Base-by-base conservation (phyloP, 2,888 invertebrate species). In the Harpalus rubripes region DNA sequence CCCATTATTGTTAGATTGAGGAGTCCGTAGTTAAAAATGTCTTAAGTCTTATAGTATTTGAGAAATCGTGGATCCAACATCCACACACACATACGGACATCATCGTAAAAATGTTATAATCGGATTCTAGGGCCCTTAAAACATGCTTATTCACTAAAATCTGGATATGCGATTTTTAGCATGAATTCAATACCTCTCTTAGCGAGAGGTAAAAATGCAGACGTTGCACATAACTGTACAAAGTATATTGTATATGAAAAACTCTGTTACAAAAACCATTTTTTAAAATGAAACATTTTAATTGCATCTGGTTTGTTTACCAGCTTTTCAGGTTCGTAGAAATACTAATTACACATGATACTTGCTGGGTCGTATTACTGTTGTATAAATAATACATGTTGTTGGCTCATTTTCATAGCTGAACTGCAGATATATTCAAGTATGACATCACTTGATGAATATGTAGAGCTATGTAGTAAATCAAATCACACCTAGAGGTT, bases 381-480 rank as follows among this genome's bases (percentile, higher is more conserved):
- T 22, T n/a, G n/a, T 12, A 65, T 65, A 65, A 65, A 65, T 65
- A 65, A 65, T 65, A 26, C 18, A 16, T 16, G 16, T 32, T 61
- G 18, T 16, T 61, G 32, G 22, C 12, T 63, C 16, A 7, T 12
- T 63, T n/a, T n/a, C 63, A 59, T 26, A 12, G 61, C 18, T 7
- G n/a, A 32, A 65, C 15, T 72, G 68, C 68, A 41, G 41, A n/a
- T 72, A 72, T 72, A 15, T 72, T 72, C 39, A 41, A 16, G 41
- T 16, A 72, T 72, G 68, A 72, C 68, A 72, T 72, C 68, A 72
- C 39, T 15, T 39, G 68, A 72, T 72, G 68, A 72, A 72, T 72
- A 72, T 72, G 68, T 72, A 72, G 68, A 72, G 41, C 68, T 72
- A 16, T 32, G 32, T 16, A 72, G 39, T 72, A 72, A 72, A 72